Evolutionary conservation across 2,113 vertebrate species (phyloP).

Genomic region (Glaucidium brasilianum): DNA sequence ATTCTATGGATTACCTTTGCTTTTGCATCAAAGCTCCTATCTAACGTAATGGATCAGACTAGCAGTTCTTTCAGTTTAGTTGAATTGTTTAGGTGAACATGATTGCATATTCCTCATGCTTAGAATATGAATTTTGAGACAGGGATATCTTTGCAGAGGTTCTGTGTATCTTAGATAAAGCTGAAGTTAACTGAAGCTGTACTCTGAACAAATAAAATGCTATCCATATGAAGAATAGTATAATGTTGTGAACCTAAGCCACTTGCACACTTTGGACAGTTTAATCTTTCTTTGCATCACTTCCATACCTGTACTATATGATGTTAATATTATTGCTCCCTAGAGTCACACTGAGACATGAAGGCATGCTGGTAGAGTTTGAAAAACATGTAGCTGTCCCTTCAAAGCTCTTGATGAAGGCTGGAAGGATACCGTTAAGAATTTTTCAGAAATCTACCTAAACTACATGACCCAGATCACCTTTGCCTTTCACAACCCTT

Average conservation of each 20-base stretch:
- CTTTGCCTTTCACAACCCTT: background rate
- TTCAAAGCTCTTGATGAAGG: background rate
- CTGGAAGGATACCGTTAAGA: background rate
- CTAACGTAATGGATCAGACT: background rate
- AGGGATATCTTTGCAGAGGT: background rate
- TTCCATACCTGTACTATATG: rapidly evolving
- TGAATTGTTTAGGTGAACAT: background rate
- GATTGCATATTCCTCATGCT: background rate
- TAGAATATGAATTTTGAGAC: background rate
- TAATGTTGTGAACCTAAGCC: background rate
- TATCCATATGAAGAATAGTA: background rate
- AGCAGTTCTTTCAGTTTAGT: background rate
- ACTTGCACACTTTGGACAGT: background rate
- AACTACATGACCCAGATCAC: background rate
- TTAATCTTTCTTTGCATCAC: background rate
- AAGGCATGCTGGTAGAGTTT: background rate
- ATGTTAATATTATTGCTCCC: background rate
- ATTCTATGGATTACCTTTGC: background rate
- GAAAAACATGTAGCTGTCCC: background rate
- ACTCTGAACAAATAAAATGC: background rate
- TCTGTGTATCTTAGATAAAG: background rate
- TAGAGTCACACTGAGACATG: background rate
- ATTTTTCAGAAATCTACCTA: background rate
- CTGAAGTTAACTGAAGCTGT: background rate
- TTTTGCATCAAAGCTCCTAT: background rate